Evolutionary conservation across 2,888 invertebrate genomes (phyloP), one percentile per base, ranked within the genome.

Genomic region (Fissipunctia ypsillon): DNA sequence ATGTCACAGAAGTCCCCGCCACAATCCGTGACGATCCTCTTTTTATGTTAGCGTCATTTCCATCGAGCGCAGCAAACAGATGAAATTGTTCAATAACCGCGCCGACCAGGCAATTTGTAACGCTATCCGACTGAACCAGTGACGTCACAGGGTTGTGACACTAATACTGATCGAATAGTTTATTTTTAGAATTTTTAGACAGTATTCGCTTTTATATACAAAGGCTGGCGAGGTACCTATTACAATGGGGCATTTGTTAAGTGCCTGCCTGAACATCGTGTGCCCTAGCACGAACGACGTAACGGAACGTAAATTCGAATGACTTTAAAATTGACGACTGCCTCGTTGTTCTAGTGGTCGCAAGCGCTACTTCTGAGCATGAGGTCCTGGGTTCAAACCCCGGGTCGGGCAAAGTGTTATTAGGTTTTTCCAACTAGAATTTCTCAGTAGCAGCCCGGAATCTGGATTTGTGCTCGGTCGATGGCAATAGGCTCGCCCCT

Each of bases 11-110:
- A 2, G n/a, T 22, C 25, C 7, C 7, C 14, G 45, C 31, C 48
- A 52, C 63, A 52, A 70, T 43, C 43, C 63, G 28, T 52, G 28
- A n/a, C 50, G 22, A 45, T 50, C 43, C 80, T 76, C 52, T 54
- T 80, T 77, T 80, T 60, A 35, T 65, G 35, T 10, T 31, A 63
- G 52, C 56, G 52, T 66, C 52, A 71, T 70, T 66, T 54, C n/a
- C 66, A 77, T 59, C n/a, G 57, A 64, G 43, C 12, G 57, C 65
- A 31, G 56, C 84, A 82, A 81, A 84, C 67, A 73, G 82, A 77
- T 73, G 65, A 69, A 81, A 73, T 81, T 68, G 82, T 66, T 81
- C 78, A 73, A 84, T 81, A 77, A 63, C 69, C 54, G 77, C 61
- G 69, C 25, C 31, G 71, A 10, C 38, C 28, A 50, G 35, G 71